Conservation (phyloP, 2,888 invertebrate species). For the Agonum fuliginosum region DNA sequence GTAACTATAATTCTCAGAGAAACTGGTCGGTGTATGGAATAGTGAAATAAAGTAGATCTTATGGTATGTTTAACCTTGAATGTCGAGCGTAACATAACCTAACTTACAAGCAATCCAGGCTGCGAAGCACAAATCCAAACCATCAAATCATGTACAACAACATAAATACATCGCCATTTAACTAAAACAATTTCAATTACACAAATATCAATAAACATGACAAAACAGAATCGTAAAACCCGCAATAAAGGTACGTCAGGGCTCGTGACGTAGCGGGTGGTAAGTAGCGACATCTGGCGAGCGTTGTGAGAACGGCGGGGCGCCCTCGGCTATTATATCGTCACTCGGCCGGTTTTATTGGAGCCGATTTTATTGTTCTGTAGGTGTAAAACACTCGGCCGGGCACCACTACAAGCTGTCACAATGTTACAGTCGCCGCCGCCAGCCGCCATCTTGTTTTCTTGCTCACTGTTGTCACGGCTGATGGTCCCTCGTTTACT, state of each 20-base stretch:
- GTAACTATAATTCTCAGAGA: background rate
- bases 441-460: too few species aligned
- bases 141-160: constrained; percentile 26
- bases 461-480: constrained; percentile 11
- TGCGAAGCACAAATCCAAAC: constrained; percentile 24
- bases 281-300: constrained; percentile 52
- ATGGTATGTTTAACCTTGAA: background rate
- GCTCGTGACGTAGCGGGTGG: constrained; percentile 51
- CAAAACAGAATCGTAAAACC: constrained; percentile 53
- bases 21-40: background rate
- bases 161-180: constrained; percentile 54
- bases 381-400: constrained; percentile 68
- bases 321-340: constrained; percentile 64
- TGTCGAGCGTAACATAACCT: constrained; percentile 5
- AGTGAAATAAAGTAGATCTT: background rate
- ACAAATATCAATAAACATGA: constrained; percentile 59
- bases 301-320: constrained; percentile 47
- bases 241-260: constrained; percentile 57
- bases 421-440: constrained; percentile 31
- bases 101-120: background rate
- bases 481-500: background rate
- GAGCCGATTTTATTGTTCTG: constrained; percentile 69
- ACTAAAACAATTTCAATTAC: constrained; percentile 60
- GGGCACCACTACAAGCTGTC: constrained; percentile 44
- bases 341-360: constrained; percentile 68